A percentile compares a stretch with the other conserved stretches of the same genome.
phyloP scores from a whole-genome alignment of 2,113 vertebrate species.

The Vulpes vulpes region DNA sequence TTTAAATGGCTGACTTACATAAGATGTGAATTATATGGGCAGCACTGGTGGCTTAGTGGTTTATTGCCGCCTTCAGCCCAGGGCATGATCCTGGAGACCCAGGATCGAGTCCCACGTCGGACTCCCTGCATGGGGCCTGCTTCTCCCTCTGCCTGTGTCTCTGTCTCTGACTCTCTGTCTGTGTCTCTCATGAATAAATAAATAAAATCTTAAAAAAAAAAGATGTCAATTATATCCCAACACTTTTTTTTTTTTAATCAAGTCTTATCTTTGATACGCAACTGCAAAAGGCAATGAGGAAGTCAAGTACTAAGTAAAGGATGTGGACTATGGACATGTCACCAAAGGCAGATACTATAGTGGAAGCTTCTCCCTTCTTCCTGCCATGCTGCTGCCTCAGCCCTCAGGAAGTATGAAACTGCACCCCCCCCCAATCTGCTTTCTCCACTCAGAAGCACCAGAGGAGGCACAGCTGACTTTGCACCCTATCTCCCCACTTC shows the following conservation, averaged over 20 bases:
- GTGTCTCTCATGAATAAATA: no score
- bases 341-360: background rate
- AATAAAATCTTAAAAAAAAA: no score
- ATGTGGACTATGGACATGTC: background rate
- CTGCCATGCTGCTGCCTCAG: background rate
- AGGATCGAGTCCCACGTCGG: no score
- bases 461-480: background rate
- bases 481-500: background rate
- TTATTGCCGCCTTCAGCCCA: no score
- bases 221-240: background rate
- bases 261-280: background rate
- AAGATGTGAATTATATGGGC: background rate
- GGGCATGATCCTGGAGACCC: no score
- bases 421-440: no score
- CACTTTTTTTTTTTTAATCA: background rate
- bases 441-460: background rate
- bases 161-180: no score
- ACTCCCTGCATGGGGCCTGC: no score
- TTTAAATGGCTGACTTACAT: background rate
- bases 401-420: rapidly evolving
- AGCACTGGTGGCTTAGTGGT: no score
- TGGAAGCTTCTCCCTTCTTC: background rate
- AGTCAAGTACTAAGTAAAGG: background rate
- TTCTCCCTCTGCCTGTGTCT: no score
- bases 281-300: background rate